phyloP scores from a whole-genome alignment of 2,888 invertebrate genomes.

The Cancer borealis region DNA sequence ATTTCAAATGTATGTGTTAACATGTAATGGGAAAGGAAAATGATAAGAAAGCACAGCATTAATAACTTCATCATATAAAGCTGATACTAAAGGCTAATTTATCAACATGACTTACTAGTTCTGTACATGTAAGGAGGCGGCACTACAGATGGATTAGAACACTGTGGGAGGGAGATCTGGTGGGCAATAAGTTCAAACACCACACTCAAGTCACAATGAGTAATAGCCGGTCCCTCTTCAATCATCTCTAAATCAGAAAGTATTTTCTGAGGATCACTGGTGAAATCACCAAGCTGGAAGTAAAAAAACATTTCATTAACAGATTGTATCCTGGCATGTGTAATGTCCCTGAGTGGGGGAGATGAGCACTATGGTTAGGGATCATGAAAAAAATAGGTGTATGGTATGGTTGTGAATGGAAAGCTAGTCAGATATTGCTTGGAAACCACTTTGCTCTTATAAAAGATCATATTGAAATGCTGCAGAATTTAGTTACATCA shows the following conservation, averaged over 20 bases:
- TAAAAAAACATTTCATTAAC: not conserved
- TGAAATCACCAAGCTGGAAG: slow-evolving; percentile 83
- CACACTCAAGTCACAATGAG: slow-evolving; percentile 83
- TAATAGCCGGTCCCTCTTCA: slow-evolving; percentile 82
- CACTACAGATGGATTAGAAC: slow-evolving; percentile 79
- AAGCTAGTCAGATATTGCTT: not conserved
- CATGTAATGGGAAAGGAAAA: not conserved
- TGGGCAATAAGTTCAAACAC: slow-evolving; percentile 83
- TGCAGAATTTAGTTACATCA: not conserved
- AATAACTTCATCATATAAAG: not conserved
- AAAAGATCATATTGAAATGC: not conserved
- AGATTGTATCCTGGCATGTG: not conserved
- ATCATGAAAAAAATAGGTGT: not conserved
- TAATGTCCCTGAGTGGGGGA: not conserved
- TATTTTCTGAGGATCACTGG: slow-evolving; percentile 84
- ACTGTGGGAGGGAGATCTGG: slow-evolving; percentile 82
- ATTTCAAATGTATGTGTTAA: no score
- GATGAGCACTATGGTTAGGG: not conserved
- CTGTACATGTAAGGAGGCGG: slow-evolving; percentile 84
- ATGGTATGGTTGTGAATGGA: not conserved
- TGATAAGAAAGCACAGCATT: not conserved
- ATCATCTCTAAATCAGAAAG: slow-evolving; percentile 83
- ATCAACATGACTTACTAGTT: slow-evolving; percentile 55
- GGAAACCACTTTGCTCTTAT: not conserved
- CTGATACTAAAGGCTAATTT: not conserved